Evolutionary conservation across 2,113 vertebrate genomes (phyloP).

Genomic region (Periophthalmodon schlosseri): DNA sequence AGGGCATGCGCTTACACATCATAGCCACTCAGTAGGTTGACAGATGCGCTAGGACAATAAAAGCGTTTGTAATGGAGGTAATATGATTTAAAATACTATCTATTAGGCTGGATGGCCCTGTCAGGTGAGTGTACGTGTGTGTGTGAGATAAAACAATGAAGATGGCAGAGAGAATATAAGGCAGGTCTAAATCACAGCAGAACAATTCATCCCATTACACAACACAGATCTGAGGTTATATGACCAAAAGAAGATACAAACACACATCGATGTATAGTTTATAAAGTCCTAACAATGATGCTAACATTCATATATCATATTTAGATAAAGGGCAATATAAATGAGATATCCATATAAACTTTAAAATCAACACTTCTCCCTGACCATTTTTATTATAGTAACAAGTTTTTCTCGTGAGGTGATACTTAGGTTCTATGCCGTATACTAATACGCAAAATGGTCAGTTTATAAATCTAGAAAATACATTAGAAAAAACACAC

Average conservation of each 20-base stretch:
- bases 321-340: conserved; percentile 45
- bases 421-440: too few species aligned
- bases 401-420: neutral
- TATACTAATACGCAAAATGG: too few species aligned
- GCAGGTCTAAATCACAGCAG: conserved; percentile 68
- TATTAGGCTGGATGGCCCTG: conserved; percentile 83
- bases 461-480: too few species aligned
- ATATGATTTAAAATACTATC: conserved; percentile 99
- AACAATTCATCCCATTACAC: conserved; percentile 54
- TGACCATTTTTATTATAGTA: conserved; percentile 2
- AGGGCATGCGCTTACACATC: conserved; percentile 68
- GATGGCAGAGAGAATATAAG: conserved; percentile 69
- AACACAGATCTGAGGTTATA: conserved; percentile 42
- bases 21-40: conserved; percentile 79
- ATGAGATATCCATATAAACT: neutral
- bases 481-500: too few species aligned
- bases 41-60: conserved; percentile 84
- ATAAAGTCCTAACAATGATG: conserved; percentile 35
- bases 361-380: conserved; percentile 9
- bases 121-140: conserved; percentile 58
- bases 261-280: conserved; percentile 29
- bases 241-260: conserved; percentile 27
- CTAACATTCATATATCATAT: conserved; percentile 42
- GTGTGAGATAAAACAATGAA: conserved; percentile 64
- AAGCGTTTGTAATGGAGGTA: conserved; percentile 99